Evolutionary conservation across 2,888 invertebrate species (phyloP), one percentile per base, ranked within the genome.

Genomic region (Chouioia cunea): DNA sequence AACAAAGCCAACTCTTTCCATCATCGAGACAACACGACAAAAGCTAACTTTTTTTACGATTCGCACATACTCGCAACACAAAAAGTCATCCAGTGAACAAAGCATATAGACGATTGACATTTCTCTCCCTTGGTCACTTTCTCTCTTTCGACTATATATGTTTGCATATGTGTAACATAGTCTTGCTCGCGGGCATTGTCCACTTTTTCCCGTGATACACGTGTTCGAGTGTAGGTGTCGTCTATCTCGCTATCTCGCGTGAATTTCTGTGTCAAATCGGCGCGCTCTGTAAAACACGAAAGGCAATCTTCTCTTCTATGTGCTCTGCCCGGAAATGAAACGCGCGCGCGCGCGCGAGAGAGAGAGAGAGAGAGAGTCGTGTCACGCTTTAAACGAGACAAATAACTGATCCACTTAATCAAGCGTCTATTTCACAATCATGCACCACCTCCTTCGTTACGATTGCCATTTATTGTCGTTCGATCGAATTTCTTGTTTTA

Each of bases 231-330:
- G n/a, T n/a, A 27, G 27, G 3, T 27, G 3, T 10, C 6, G 36
- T 12, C 10, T 36, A 36, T 36, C 36, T 36, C 36, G n/a, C n/a
- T 64, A 56, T 67, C 62, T 18, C 52, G 20, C 15, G 18, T 56
- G 22, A 4, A 23, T 70, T 65, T 70, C 59, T 65, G 56, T 70
- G 60, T 65, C 65, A 50, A 70, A 70, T 70, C 60, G 57, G n/a
- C 52, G 48, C 70, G 70, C 65, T 70, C 65, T 65, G 65, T 65
- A 65, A 70, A 65, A 65, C 53, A 62, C 65, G 50, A 65, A 70
- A 56, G 65, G 15, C 20, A 46, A 52, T 59, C 50, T 46, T 47
- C 47, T 10, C 58, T n/a, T 6, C 36, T 27, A 8, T 12, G 36
- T 23, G 54, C 23, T n/a, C 20, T 36, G 23, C 44, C 50, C 52